Evolutionary conservation across 2,797 vertebrate genomes (phyloP), one percentile per base, ranked within the genome.

Genomic region (Crypturellus tataupa): DNA sequence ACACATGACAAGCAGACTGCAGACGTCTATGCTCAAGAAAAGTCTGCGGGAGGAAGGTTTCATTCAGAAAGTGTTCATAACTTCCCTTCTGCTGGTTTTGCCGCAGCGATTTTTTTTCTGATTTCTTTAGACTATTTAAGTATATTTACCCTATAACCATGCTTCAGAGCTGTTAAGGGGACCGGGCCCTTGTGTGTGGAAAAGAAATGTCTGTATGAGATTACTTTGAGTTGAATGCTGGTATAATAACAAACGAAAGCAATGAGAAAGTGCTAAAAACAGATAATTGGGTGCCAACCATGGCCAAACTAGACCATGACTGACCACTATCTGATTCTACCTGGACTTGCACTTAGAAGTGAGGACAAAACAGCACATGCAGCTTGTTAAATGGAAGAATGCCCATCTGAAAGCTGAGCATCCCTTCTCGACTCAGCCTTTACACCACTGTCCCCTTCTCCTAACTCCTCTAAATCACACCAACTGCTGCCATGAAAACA

Each of bases 61-160:
- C 19, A 55, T 82, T 71, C 80, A 87, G 87, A 88, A 93, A 80
- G 89, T 64, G 31, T 11, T 6, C 20, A 3, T 73, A 87, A 87
- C 56, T 90, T 93, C 90, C 78, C 31, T 86, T 85, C 80, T 77
- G 87, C 53, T 87, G 56, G 37, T 93, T 95, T 71, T 94, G 58
- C 27, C 78, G 86, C 29, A 35, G 60, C 23, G 63, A 23, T 58
- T 65, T 79, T 70, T 55, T 5, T 7, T 33, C 21, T 4, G 31
- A 40, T 89, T 87, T 75, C 29, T 70, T 87, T 88, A 65, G 56
- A 73, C 23, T 73, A 21, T 87, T 95, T 71, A 67, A 44, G 39
- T 79, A 4, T 18, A 75, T 84, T 78, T 76, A 71, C 33, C 70
- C 37, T 53, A 49, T 63, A 58, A 9, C 11, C 47, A 24, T 25